Evolutionary conservation across 2,888 invertebrate species (phyloP), one percentile per base, ranked within the genome.

Genomic region (Taenaris catops): DNA sequence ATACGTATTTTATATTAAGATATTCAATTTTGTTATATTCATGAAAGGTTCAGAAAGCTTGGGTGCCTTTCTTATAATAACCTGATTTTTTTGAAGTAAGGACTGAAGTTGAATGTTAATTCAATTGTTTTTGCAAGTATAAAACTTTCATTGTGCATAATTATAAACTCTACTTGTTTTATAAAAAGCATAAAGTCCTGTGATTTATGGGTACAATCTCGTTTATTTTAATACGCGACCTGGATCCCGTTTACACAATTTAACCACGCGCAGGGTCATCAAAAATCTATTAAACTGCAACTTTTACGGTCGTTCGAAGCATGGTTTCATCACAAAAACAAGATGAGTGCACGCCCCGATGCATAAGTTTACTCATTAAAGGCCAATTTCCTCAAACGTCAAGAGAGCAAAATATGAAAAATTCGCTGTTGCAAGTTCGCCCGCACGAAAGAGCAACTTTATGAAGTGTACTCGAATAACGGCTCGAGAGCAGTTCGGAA

Each of bases 281-380:
- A 38, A 42, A 35, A 38, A 42, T 38, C 26, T 38, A 42, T 35
- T 35, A 38, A 45, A 39, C 33, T 36, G 33, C 34, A 42, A 31
- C 42, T 42, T 29, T 27, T 33, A 36, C 38, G 33, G 34, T 31
- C 38, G 26, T 24, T 31, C 26, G 27, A 31, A 34, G 31, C 31
- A 31, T 38, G 46, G 26, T 44, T 35, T 34, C 41, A 41, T 39
- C 35, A 43, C 39, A 44, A 51, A 45, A 56, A 51, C 45, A 51
- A 57, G 57, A 42, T 38, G 38, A 42, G 48, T 46, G 46, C 44
- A 47, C 53, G 54, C 55, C 34, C 38, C 53, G 51, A 52, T 58
- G 62, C 62, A 63, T 63, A 62, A 70, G 60, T 69, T 67, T 54
- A 55, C 58, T 71, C 60, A 69, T 69, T 68, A 68, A 66, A 66